phyloP scores from a whole-genome alignment of 2,888 invertebrate species.

The Marronus borbonicus region DNA sequence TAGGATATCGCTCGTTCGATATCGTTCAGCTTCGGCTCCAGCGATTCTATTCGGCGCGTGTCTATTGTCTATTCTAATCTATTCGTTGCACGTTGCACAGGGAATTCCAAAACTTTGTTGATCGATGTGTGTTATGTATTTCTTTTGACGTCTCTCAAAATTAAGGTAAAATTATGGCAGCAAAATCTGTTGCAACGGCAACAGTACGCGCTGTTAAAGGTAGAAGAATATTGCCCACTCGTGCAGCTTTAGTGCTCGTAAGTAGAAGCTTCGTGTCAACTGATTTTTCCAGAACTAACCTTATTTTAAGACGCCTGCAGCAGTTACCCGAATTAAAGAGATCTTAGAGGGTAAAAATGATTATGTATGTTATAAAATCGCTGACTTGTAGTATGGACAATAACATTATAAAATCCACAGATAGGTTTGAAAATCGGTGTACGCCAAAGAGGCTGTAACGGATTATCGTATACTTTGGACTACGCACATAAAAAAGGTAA shows the following conservation, averaged over 20 bases:
- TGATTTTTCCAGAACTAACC: conserved; percentile 59
- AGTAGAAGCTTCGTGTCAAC: conserved; percentile 52
- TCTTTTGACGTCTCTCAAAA: conserved; percentile 53
- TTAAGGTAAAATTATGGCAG: conserved; percentile 75
- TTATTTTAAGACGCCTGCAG: conserved; percentile 81
- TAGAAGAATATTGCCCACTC: conserved; percentile 83
- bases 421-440: conserved; percentile 96
- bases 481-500: conserved; percentile 89
- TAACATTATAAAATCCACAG: conserved; percentile 68
- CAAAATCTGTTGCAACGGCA: conserved; percentile 87
- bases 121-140: too few relatives aligned
- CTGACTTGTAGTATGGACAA: conserved; percentile 38
- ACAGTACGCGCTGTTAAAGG: conserved; percentile 91
- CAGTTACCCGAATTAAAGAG: conserved; percentile 88
- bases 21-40: too few relatives aligned
- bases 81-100: too few relatives aligned
- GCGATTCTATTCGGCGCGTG: too few relatives aligned
- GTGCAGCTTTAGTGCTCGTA: conserved; percentile 86
- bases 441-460: conserved; percentile 97
- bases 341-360: conserved; percentile 84
- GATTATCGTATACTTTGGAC: conserved; percentile 96
- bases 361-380: conserved; percentile 72
- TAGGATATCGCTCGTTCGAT: too few relatives aligned
- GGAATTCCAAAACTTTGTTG: too few relatives aligned
- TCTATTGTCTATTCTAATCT: too few relatives aligned